These are phyloP conservation scores for Tipula vernalis DNA, from an alignment of 2,888 invertebrate species.

Conservation along the genomic window DNA sequence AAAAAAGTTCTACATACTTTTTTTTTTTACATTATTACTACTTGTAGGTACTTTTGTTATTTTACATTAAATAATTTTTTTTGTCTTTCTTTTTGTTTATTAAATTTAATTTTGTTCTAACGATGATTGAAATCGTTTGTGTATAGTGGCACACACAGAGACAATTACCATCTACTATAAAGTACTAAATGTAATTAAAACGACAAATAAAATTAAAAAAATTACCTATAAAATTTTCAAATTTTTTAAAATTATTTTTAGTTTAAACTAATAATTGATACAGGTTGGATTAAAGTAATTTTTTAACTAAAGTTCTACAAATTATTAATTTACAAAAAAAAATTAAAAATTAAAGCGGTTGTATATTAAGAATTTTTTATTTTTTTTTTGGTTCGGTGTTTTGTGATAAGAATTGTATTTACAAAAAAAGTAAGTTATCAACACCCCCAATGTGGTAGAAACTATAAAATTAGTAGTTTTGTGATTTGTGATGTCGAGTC, in stretches of 20 bases:
- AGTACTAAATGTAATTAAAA: neutral
- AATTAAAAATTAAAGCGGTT: neutral
- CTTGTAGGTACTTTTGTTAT: neutral
- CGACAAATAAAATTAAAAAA: neutral
- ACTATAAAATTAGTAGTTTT: neutral
- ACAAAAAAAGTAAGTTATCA: neutral
- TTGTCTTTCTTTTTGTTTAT: neutral
- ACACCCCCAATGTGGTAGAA: neutral
- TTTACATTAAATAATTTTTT: neutral
- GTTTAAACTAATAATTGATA: neutral
- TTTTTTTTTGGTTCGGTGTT: no score
- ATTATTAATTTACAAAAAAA: neutral
- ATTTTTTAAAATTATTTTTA: neutral
- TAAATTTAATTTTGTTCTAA: neutral
- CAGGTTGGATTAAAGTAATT: neutral
- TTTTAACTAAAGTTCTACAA: neutral
- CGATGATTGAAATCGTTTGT: neutral
- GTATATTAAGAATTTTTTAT: neutral
- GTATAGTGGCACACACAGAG: neutral
- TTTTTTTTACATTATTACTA: neutral
- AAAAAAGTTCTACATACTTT: neutral
- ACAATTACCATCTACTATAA: neutral
- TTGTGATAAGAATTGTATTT: neutral
- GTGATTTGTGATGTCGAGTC: no score
- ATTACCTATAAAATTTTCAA: neutral